Percentiles rank a stretch among this genome's conserved stretches.
These are phyloP conservation scores for Camelus dromedarius DNA, from an alignment of 2,113 vertebrate genomes.

Conservation along the genomic window DNA sequence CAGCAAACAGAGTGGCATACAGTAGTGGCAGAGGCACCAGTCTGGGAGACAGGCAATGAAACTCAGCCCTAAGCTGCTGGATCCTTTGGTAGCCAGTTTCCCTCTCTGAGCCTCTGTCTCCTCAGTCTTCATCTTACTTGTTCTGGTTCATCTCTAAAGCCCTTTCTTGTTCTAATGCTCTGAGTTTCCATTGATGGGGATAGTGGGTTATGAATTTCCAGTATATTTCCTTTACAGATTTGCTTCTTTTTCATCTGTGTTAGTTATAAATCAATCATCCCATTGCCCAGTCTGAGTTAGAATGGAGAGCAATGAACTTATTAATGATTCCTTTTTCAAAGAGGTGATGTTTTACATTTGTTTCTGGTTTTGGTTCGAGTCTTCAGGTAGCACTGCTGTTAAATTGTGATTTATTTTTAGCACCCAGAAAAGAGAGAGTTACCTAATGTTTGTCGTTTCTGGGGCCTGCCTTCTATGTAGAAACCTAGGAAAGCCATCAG, in stretches of 20 bases:
- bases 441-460: neutral
- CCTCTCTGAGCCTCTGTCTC: neutral
- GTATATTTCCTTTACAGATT: neutral
- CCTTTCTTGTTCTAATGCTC: neutral
- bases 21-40: neutral
- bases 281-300: neutral
- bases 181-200: neutral
- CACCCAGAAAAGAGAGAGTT: neutral
- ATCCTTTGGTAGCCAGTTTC: neutral
- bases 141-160: neutral
- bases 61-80: neutral
- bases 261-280: neutral
- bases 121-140: neutral
- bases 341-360: neutral
- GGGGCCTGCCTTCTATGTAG: neutral
- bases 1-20: neutral
- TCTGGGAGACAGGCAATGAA: neutral
- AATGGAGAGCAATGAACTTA: neutral
- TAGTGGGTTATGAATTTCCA: neutral
- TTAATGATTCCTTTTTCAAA: constrained; percentile 2
- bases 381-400: neutral
- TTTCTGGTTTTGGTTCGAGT: neutral
- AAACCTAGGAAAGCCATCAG: neutral
- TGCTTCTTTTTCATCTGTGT: neutral
- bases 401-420: neutral